These are phyloP conservation scores for Drosophila littoralis DNA, from an alignment of 1,140 invertebrate genomes.

Conservation along the genomic window DNA sequence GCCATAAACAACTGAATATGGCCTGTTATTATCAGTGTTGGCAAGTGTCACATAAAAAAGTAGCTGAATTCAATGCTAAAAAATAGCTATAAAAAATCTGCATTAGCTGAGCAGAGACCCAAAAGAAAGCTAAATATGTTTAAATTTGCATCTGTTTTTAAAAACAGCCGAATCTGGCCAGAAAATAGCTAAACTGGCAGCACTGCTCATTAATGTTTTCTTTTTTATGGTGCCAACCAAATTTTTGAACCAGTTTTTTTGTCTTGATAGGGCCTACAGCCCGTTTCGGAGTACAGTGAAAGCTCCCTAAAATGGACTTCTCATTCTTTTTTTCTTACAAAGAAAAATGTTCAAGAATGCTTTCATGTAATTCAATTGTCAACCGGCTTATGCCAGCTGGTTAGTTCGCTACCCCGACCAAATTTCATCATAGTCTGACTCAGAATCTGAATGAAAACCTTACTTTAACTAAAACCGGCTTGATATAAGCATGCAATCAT, in stretches of 20 bases:
- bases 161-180: no score
- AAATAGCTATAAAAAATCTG: no score
- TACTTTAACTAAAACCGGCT: not conserved
- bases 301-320: no score
- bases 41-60: no score
- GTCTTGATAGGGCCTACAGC: not conserved
- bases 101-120: no score
- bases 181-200: no score
- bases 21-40: not conserved
- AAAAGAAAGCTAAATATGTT: no score
- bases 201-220: no score
- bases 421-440: constrained; percentile 15
- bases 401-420: not conserved
- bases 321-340: not conserved
- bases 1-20: not conserved
- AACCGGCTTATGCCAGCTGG: constrained; percentile 7
- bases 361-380: not conserved
- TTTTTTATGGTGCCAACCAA: no score
- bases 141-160: no score
- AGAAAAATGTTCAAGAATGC: not conserved
- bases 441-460: not conserved
- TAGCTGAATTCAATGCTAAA: no score
- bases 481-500: constrained; percentile 5
- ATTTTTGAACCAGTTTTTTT: not conserved
- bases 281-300: not conserved